Evolutionary conservation across 2,797 vertebrate genomes (phyloP).

Genomic region (Melanogrammus aeglefinus): DNA sequence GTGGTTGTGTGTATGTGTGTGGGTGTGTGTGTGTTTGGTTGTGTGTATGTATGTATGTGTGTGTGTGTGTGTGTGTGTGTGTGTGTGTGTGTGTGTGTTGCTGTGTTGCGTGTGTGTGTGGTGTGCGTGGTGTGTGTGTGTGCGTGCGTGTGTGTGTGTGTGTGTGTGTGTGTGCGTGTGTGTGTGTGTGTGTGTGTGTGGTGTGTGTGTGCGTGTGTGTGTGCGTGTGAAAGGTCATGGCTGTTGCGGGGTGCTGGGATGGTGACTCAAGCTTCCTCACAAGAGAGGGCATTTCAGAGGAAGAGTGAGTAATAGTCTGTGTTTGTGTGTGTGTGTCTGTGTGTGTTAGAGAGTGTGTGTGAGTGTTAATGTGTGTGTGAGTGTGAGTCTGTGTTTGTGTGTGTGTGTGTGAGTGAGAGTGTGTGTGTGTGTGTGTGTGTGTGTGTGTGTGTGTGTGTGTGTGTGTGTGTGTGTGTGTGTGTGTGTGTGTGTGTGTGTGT

Average conservation of each 20-base stretch:
- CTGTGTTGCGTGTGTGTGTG: too few relatives aligned
- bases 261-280: background rate
- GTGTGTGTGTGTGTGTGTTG: too few relatives aligned
- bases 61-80: background rate
- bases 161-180: background rate
- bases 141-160: too few relatives aligned
- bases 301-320: background rate
- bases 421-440: slow-evolving; percentile 4
- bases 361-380: background rate
- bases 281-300: background rate
- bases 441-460: slow-evolving; percentile 2
- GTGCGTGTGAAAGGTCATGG: background rate
- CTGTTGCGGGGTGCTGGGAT: background rate
- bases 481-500: background rate
- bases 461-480: background rate
- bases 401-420: background rate
- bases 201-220: background rate
- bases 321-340: background rate
- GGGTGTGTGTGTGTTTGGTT: background rate
- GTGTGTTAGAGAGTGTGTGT: background rate
- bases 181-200: background rate
- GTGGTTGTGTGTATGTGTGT: background rate
- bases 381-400: slow-evolving; percentile 7
- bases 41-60: background rate
- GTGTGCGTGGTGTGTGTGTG: too few relatives aligned